Base-by-base conservation (phyloP, 2,113 vertebrate species). In the Uria aalge region DNA sequence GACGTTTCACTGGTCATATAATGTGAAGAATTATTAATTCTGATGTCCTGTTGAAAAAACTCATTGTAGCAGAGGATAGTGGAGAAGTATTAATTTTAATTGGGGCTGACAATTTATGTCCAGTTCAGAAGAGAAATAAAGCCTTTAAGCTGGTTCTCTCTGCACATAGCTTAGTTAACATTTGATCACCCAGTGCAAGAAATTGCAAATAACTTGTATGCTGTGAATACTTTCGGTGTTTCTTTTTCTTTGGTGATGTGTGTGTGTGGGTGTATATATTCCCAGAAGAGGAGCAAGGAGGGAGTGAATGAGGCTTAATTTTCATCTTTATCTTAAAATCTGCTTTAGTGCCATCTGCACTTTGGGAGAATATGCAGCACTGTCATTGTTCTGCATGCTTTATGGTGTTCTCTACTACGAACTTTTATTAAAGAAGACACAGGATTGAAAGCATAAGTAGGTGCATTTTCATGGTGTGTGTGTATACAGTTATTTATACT, bases 271-370 rank as follows among this genome's bases (percentile, higher is more conserved):
- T 5, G 47, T 1, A 4, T 24, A 26, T 62, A 18, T 53, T 91
- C 32, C 45, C 68, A 88, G n/a, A 62, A 85, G n/a, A 80, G 29
- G 47, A 78, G 43, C 17, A 40, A 85, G 67, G 63, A 64, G 41
- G 41, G 66, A 77, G 55, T 47, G 68, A 89, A 62, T 79, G 64
- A 85, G 48, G 48, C 60, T 94, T 76, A 79, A 50, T 82, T 92
- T 94, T 92, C 45, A 38, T 91, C 56, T 73, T 94, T 69, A 91
- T 95, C 82, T 84, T 60, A 79, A 80, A 82, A 88, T 73, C 66
- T 94, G 41, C 40, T 64, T 88, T 36, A 57, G 23, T 63, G 62
- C 30, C 36, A 43, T 91, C 55, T 92, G 90, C 72, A 72, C 27
- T 73, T 91, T 38, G 48, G 41, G 73, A 75, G 34, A 84, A 56